phyloP scores from a whole-genome alignment of 2,888 invertebrate genomes.

The Aphodius sticticus region DNA sequence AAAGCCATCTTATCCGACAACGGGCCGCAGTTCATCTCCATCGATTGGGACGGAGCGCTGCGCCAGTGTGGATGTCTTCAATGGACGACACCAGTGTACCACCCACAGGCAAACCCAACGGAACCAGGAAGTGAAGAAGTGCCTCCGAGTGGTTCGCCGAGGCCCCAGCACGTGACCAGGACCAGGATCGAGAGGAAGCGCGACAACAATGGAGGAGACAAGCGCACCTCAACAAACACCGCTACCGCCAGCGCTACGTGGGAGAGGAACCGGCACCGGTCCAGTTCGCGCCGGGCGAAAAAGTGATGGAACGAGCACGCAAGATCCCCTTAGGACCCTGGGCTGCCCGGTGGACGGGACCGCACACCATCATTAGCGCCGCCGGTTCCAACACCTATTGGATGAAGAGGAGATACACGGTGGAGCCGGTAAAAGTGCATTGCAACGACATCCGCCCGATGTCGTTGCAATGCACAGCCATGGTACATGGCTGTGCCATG shows the following conservation, averaged over 20 bases:
- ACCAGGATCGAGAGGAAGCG: background rate
- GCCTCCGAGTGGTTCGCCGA: slow-evolving; percentile 34
- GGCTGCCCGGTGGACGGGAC: slow-evolving; percentile 19
- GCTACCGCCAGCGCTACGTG: slow-evolving; percentile 9
- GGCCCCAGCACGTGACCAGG: background rate
- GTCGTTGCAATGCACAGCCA: no score
- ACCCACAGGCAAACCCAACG: slow-evolving; percentile 44
- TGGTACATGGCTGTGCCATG: no score
- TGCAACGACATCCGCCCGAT: slow-evolving; percentile 21
- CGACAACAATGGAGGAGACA: background rate
- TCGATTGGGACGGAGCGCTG: slow-evolving; percentile 28
- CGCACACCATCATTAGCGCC: slow-evolving; percentile 8
- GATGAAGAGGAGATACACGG: background rate
- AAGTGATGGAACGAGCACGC: background rate
- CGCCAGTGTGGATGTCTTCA: slow-evolving; percentile 33
- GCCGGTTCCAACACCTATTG: slow-evolving; percentile 10
- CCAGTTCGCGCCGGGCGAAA: background rate
- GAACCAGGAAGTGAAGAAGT: slow-evolving; percentile 47
- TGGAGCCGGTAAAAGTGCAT: slow-evolving; percentile 12
- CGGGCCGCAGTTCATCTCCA: slow-evolving; percentile 31
- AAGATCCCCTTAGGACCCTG: background rate
- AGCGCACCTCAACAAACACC: slow-evolving; percentile 11
- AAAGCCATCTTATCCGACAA: slow-evolving; percentile 35
- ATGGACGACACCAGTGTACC: slow-evolving; percentile 44
- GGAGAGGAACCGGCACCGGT: background rate